Evolutionary conservation across 2,797 vertebrate species (phyloP), one percentile per base, ranked within the genome.

Genomic region (Melanotaenia nigrans): DNA sequence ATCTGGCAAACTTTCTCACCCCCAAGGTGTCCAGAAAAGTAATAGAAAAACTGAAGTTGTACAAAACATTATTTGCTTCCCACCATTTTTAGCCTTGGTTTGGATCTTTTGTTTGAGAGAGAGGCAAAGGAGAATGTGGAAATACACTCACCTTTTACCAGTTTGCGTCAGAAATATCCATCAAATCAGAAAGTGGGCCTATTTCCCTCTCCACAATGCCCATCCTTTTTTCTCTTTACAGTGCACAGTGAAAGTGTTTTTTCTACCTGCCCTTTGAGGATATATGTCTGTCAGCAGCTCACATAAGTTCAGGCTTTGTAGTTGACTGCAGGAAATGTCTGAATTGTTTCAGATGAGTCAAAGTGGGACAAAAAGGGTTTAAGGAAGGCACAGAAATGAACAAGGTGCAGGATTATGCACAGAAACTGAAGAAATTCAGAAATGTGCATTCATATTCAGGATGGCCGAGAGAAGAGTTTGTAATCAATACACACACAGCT

Each of bases 121-220:
- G 74, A 81, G 61, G 68, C 28, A 25, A 73, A 68, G 42, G 30
- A 59, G 32, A 61, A 53, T 53, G 61, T 49, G n/a, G 22, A 56
- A 65, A 77, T 76, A 81, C 66, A 62, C 68, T 84, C 75, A 83
- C 82, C 68, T 84, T 75, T 65, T 67, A 68, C 61, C 42, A 51
- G 68, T 87, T 85, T 89, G 71, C 64, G 51, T 89, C 81, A 90
- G 73, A 82, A 66, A 75, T 57, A 81, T 79, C 85, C 61, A 75
- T 84, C 81, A 84, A 84, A 91, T 87, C 76, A 83, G 61, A 91
- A 58, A 62, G 58, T 24, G 1, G 61, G 61, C 59, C 74, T 24
- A 24, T 82, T 77, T 79, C 67, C 49, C 60, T 77, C 63, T 53
- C 66, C 30, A 12, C 1, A 1, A 61, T 76, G 62, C 59, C 75